Base-by-base conservation (phyloP, 2,113 vertebrate genomes). In the Desmodus rotundus region DNA sequence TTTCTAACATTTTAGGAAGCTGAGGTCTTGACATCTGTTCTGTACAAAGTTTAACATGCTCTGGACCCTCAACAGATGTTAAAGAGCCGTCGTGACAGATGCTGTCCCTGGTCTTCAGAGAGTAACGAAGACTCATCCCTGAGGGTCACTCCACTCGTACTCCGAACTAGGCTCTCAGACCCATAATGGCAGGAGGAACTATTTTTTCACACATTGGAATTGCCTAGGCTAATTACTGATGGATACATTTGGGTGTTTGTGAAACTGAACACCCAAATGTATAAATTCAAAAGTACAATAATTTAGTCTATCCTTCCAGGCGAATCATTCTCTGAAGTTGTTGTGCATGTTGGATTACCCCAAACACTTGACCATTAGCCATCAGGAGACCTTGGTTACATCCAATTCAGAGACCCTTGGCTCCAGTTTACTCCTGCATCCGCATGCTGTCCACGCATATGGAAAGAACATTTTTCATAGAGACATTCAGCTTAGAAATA, bases 401-500 rank as follows among this genome's bases (percentile, higher is more conserved):
- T 47, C 63, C 31, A 24, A 4, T 56, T 73, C 73, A 89, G 68
- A 43, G 24, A 68, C 45, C 19, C 28, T 85, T 52, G 36, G 24
- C 16, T 72, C 50, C 13, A 67, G 5, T 76, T 85, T 80, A 43
- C 73, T 68, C 43, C 67, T 65, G 28, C 2, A 52, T 70, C 83
- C 17, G 47, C 14, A 38, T 85, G 28, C 33, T 76, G 0, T 90
- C 47, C 20, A 36, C 61, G 43, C 52, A 26, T 52, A 26, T 83
- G 63, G 84, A 86, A 93, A 92, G 17, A 43, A 58, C 3, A 19
- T 78, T 83, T 94, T 92, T 95, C 43, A 52, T 76, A 56, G 84
- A 89, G 28, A 94, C 67, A 72, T 61, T 87, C 45, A 56, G 0
- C 58, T 94, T 90, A 90, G 65, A 97, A 95, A 87, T 67, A 54